A percentile compares a stretch with the other conserved stretches of the same genome.
These are phyloP conservation scores for Thalpophila matura DNA, from an alignment of 2,888 invertebrate genomes.

Conservation along the genomic window DNA sequence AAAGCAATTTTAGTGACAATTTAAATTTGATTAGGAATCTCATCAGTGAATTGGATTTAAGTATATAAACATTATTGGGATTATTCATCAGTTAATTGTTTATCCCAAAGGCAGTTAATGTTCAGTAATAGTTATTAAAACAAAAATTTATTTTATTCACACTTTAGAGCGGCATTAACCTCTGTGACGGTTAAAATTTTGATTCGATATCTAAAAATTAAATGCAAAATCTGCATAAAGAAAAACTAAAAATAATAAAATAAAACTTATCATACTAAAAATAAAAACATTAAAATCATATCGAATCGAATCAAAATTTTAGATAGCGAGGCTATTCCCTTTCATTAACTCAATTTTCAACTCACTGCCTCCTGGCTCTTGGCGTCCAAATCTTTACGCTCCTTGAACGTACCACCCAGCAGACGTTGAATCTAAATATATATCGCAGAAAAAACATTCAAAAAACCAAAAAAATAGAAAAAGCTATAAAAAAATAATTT, in stretches of 20 bases:
- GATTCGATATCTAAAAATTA: conserved; percentile 34
- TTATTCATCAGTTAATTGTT: not conserved
- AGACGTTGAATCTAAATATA: conserved; percentile 93
- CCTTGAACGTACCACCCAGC: conserved; percentile 93
- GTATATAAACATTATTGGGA: not conserved
- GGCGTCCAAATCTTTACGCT: conserved; percentile 92
- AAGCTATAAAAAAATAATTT: conserved; percentile 57
- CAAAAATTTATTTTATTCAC: conserved; percentile 18
- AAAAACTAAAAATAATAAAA: not conserved
- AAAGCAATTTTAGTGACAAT: conserved; percentile 37
- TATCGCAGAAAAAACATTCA: conserved; percentile 74
- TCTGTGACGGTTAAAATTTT: conserved; percentile 25
- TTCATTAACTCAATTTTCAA: conserved; percentile 75
- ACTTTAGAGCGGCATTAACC: conserved; percentile 52
- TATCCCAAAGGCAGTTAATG: conserved; percentile 11
- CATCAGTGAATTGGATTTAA: not conserved
- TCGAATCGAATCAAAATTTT: conserved; percentile 60
- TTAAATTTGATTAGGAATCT: conserved; percentile 4
- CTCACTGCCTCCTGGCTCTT: conserved; percentile 93
- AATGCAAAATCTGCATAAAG: not conserved
- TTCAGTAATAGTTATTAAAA: too few species aligned
- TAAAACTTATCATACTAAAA: not conserved
- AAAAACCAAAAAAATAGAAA: conserved; percentile 71
- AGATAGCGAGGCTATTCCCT: conserved; percentile 50
- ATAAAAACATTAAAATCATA: not conserved